phyloP scores from a whole-genome alignment of 2,888 invertebrate genomes.

The Dasysyrphus albostriatus region DNA sequence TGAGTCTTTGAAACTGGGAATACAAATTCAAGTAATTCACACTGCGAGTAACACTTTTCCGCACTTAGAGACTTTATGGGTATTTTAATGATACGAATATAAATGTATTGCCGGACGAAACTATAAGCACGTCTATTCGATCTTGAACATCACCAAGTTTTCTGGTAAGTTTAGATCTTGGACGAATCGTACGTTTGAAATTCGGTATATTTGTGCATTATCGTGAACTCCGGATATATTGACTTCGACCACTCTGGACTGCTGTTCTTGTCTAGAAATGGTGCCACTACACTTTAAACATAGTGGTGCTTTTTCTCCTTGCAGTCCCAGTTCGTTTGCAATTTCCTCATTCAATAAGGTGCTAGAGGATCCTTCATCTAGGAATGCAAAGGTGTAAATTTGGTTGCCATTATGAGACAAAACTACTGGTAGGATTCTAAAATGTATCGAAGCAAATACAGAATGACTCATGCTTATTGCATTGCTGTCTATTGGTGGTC shows the following conservation, averaged over 20 bases:
- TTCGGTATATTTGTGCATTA: background rate
- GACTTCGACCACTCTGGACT: background rate
- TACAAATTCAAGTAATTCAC: no score
- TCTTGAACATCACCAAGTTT: no score
- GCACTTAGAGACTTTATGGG: no score
- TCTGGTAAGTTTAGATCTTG: background rate
- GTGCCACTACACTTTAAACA: constrained; percentile 41
- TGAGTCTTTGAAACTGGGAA: no score
- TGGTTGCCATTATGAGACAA: background rate
- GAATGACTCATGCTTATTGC: constrained; percentile 10
- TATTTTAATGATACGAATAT: no score
- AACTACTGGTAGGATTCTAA: constrained; percentile 7
- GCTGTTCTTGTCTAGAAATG: background rate
- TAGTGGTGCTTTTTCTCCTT: constrained; percentile 2
- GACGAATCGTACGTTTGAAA: background rate
- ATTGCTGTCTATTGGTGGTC: background rate
- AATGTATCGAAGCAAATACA: background rate
- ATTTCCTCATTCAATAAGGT: constrained; percentile 20
- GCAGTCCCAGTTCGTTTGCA: constrained; percentile 11
- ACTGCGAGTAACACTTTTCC: no score
- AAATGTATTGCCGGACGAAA: no score
- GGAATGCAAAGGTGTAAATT: background rate
- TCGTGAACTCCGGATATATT: background rate
- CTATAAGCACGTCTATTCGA: no score
- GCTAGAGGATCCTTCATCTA: constrained; percentile 25